Base-by-base conservation (phyloP, 2,113 vertebrate species). In the Pithys albifrons region DNA sequence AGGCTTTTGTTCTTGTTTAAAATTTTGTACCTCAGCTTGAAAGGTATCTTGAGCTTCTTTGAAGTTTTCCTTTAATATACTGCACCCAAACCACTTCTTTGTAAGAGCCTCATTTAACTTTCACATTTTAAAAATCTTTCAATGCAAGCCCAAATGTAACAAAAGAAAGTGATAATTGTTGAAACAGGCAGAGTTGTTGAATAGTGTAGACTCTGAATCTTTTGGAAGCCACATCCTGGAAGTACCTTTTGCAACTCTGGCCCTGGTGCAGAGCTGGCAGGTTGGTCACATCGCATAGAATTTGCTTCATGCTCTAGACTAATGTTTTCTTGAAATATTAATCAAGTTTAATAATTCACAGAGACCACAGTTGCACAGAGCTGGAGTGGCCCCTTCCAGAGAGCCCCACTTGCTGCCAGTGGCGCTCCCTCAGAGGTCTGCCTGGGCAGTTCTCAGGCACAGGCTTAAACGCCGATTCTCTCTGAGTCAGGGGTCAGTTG, bases 1-100 rank as follows among this genome's bases (percentile, higher is more conserved):
- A 89, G 80, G 84, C 95, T 93, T 92, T 74, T 91, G 91, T 97
- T 96, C 92, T 96, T 98, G 92, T 95, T 97, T 94, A 91, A 93
- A 80, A 93, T 95, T 71, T 95, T 94, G 90, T 96, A 93, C 67
- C 89, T 93, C 85, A 96, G 83, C 94, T 92, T 96, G 94, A 97
- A 96, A 95, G 94, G 91, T 96, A 95, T 94, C 92, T 85, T 93
- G 92, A 94, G 95, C 70, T 95, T 77, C 93, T 97, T 97, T 96
- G 93, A 97, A 95, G 92, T 96, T 95, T 92, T 88, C 61, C 73
- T 96, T 96, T 96, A 93, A 94, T 96, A 91, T 91, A 75, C 86
- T 93, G 92, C 85, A 89, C 92, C 92, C 90, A 95, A 97, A 93
- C 88, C 94, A 91, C 93, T 95, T 92, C 93, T 96, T 94, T 84